phyloP scores from a whole-genome alignment of 1,140 invertebrate genomes.

The Ceratitis capitata region DNA sequence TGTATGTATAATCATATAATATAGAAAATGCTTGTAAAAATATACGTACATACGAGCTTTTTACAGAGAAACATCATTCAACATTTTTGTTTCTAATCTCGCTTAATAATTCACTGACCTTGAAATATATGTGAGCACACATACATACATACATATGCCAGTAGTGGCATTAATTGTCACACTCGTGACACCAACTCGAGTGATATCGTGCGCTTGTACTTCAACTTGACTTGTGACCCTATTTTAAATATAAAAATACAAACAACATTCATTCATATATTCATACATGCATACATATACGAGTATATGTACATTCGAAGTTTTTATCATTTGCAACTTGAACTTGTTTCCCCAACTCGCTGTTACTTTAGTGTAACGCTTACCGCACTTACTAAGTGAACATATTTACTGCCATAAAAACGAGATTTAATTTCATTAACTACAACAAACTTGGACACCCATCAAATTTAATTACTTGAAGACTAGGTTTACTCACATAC shows the following conservation, averaged over 20 bases:
- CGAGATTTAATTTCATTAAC: not conserved
- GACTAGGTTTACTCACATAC: not conserved
- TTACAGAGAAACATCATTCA: too few species aligned
- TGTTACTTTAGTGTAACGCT: not conserved
- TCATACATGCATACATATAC: not conserved
- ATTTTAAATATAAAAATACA: not conserved
- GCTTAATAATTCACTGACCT: not conserved
- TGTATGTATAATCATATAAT: too few species aligned
- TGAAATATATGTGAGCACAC: not conserved
- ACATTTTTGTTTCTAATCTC: too few species aligned
- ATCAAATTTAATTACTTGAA: not conserved
- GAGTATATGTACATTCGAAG: not conserved
- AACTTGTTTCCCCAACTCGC: not conserved
- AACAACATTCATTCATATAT: not conserved
- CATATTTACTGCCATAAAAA: not conserved
- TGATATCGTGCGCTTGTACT: not conserved
- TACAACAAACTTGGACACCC: not conserved
- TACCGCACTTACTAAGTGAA: not conserved
- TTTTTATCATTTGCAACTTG: not conserved
- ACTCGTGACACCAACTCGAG: not conserved
- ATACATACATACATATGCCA: not conserved
- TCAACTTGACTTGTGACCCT: not conserved
- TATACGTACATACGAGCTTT: not conserved
- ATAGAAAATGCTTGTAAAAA: too few species aligned
- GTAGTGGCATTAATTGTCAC: not conserved